Evolutionary conservation across 2,113 vertebrate genomes (phyloP).

Genomic region (Tragelaphus buxtoni): DNA sequence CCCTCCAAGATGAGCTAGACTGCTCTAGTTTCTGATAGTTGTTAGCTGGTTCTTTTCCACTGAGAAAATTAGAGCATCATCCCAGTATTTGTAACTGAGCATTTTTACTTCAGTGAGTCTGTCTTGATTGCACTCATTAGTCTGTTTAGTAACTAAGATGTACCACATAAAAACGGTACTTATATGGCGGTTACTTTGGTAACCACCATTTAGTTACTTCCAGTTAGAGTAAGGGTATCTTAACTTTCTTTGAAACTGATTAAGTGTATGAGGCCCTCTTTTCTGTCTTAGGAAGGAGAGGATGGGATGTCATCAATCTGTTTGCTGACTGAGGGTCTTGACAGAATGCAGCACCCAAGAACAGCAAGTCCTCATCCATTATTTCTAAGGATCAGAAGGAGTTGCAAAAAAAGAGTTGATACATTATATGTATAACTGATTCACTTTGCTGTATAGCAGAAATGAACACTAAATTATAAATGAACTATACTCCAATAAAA

Average conservation of each 20-base stretch:
- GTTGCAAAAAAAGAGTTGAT: not conserved
- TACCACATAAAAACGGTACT: not conserved
- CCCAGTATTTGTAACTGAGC: not conserved
- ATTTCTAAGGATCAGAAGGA: not conserved
- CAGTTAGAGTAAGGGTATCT: not conserved
- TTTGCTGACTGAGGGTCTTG: not conserved
- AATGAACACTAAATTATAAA: not conserved
- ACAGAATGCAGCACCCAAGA: not conserved
- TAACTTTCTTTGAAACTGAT: not conserved
- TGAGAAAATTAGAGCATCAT: not conserved
- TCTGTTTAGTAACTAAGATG: conserved; percentile 4
- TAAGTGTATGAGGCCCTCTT: not conserved
- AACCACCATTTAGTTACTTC: not conserved
- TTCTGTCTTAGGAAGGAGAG: not conserved
- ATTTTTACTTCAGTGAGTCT: not conserved
- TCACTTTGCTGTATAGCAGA: not conserved
- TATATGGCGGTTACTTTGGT: not conserved
- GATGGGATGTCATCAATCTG: not conserved
- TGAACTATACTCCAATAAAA: not conserved
- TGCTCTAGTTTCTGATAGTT: not conserved
- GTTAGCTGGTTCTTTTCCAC: not conserved
- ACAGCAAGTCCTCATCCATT: not conserved
- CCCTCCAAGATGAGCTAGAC: not conserved
- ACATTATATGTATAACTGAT: not conserved
- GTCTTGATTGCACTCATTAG: not conserved